Evolutionary conservation across 2,113 vertebrate genomes (phyloP).

Genomic region (Aleadryas rufinucha): DNA sequence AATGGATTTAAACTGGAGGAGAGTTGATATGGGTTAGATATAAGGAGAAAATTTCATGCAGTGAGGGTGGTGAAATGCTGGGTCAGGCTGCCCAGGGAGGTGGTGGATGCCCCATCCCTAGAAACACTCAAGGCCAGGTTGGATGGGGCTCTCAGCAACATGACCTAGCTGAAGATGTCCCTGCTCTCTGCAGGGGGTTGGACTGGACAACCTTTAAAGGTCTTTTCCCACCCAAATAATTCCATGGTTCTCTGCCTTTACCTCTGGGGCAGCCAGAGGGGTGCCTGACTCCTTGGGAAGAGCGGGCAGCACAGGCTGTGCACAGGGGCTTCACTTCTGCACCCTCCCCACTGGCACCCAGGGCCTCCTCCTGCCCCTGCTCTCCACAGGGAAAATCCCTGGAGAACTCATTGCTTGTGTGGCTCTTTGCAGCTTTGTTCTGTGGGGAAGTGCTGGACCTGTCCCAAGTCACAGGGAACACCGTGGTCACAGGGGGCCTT

Average conservation of each 20-base stretch:
- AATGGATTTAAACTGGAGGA: background rate
- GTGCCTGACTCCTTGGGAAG: background rate
- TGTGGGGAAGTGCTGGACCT: accelerated
- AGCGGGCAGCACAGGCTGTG: background rate
- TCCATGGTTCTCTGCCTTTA: background rate
- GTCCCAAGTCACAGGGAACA: background rate
- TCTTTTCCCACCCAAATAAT: background rate
- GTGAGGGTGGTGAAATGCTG: background rate
- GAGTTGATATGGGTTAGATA: background rate
- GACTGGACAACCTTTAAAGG: background rate
- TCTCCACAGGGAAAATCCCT: accelerated
- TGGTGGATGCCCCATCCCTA: background rate
- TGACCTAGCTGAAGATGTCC: background rate
- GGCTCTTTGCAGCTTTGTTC: background rate
- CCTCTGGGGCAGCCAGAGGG: accelerated
- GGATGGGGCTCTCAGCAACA: background rate
- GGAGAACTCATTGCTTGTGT: accelerated
- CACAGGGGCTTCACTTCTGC: too few relatives aligned
- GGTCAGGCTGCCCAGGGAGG: background rate
- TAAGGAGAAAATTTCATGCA: background rate
- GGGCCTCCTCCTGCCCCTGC: background rate
- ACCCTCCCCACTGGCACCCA: accelerated
- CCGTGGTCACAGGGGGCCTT: background rate
- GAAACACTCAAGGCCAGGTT: too few relatives aligned
- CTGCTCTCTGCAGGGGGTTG: too few relatives aligned